A percentile compares a stretch with the other conserved stretches of the same genome.
Conservation (phyloP, 1,140 invertebrate species). For the Hirudo medicinalis region DNA sequence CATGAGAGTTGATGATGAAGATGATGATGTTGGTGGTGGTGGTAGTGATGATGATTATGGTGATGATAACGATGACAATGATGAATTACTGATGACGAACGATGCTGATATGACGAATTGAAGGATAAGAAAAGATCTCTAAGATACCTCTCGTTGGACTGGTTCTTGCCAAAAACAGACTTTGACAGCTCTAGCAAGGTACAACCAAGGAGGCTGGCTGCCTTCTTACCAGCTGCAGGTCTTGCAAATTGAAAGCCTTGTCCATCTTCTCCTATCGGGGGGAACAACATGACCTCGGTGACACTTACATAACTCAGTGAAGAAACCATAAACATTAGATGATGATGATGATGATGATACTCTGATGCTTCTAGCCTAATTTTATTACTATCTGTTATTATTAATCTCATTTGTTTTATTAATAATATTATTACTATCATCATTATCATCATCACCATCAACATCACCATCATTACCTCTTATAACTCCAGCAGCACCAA, state of each 20-base stretch:
- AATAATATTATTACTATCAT: neutral
- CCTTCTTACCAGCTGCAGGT: constrained; percentile 64
- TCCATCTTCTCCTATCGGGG: neutral
- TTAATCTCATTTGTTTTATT: neutral
- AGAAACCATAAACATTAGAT: too few species aligned
- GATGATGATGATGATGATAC: too few species aligned
- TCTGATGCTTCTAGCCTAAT: too few species aligned
- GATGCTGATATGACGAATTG: too few species aligned
- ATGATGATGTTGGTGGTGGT: too few species aligned
- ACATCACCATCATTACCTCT: constrained; percentile 30
- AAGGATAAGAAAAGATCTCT: too few species aligned
- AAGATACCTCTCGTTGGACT: too few species aligned
- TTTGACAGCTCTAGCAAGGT: constrained; percentile 65
- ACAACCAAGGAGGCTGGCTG: constrained; percentile 65
- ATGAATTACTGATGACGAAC: too few species aligned
- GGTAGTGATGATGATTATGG: too few species aligned
- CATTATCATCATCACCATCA: constrained; percentile 4
- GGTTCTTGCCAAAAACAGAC: constrained; percentile 48
- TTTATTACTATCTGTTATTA: neutral
- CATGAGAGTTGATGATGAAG: too few species aligned
- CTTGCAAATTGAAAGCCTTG: constrained; percentile 59
- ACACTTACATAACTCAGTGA: neutral
- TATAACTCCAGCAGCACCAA: constrained; percentile 60
- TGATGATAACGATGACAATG: too few species aligned
- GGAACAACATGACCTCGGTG: neutral